Conservation (phyloP, 1,140 invertebrate genomes). For the Ridgeia piscesae region DNA sequence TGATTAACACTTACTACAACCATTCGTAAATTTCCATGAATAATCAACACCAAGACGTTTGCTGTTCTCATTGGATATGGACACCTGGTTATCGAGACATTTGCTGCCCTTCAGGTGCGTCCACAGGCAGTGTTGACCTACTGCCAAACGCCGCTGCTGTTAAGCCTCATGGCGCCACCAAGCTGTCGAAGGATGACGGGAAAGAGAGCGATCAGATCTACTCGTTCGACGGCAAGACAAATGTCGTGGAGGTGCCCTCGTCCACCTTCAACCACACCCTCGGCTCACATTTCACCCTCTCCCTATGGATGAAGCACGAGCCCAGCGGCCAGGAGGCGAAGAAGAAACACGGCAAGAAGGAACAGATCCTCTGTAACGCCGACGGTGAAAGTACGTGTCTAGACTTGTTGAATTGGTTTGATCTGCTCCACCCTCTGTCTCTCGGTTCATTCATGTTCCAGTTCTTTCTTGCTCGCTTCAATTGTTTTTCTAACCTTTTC, state of each 20-base stretch:
- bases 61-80: neutral
- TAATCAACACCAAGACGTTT: no score
- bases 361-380: conserved; percentile 92
- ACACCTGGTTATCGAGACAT: neutral
- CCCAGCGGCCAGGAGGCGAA: conserved; percentile 59
- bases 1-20: neutral
- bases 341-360: conserved; percentile 64
- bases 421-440: neutral
- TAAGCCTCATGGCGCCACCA: conserved; percentile 65
- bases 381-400: conserved; percentile 89
- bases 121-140: conserved; percentile 73
- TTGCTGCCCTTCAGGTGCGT: conserved; percentile 63
- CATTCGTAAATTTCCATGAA: no score
- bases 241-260: conserved; percentile 70
- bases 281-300: conserved; percentile 80
- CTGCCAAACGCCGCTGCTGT: conserved; percentile 78
- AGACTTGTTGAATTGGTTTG: neutral
- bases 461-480: no score
- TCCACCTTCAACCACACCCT: conserved; percentile 57
- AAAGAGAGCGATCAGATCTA: conserved; percentile 88
- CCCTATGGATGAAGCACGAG: conserved; percentile 90
- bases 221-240: conserved; percentile 85
- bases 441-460: no score
- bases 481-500: no score
- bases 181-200: conserved; percentile 87